Evolutionary conservation across 1,140 invertebrate genomes (phyloP).

Genomic region (Hirudo medicinalis): DNA sequence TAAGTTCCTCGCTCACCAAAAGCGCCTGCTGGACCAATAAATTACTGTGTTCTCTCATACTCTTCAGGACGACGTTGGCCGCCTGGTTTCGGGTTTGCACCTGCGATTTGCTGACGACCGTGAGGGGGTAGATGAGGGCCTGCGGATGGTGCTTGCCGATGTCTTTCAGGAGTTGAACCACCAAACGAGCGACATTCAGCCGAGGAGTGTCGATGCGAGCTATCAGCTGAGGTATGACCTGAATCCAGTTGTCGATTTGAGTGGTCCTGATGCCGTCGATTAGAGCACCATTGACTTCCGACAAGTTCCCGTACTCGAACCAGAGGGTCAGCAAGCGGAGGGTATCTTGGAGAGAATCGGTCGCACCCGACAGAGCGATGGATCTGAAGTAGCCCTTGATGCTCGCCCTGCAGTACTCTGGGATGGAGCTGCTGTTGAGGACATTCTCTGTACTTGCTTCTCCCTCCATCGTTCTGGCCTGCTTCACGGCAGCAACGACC

Average conservation of each 20-base stretch:
- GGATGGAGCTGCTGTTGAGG: constrained; percentile 1
- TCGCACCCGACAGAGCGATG: constrained; percentile 66
- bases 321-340: constrained; percentile 50
- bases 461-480: constrained; percentile 14
- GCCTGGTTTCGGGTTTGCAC: constrained; percentile 67
- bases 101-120: constrained; percentile 89
- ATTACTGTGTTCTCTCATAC: constrained; percentile 83
- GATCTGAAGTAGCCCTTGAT: constrained; percentile 91
- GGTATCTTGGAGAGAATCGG: constrained; percentile 90
- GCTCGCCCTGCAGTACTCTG: constrained; percentile 72
- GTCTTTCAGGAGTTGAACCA: constrained; percentile 82
- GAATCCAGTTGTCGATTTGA: constrained; percentile 95
- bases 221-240: constrained; percentile 95
- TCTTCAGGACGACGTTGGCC: constrained; percentile 85
- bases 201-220: constrained; percentile 88
- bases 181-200: constrained; percentile 68
- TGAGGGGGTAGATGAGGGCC: constrained; percentile 90
- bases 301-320: constrained; percentile 54
- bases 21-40: constrained; percentile 82
- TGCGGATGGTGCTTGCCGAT: constrained; percentile 66
- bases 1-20: constrained; percentile 85
- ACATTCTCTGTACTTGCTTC: not conserved
- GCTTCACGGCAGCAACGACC: constrained; percentile 76
- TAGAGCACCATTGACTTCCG: constrained; percentile 83
- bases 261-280: constrained; percentile 79